Evolutionary conservation across 2,797 vertebrate species (phyloP).

Genomic region (Pangasius sanitwongsei): DNA sequence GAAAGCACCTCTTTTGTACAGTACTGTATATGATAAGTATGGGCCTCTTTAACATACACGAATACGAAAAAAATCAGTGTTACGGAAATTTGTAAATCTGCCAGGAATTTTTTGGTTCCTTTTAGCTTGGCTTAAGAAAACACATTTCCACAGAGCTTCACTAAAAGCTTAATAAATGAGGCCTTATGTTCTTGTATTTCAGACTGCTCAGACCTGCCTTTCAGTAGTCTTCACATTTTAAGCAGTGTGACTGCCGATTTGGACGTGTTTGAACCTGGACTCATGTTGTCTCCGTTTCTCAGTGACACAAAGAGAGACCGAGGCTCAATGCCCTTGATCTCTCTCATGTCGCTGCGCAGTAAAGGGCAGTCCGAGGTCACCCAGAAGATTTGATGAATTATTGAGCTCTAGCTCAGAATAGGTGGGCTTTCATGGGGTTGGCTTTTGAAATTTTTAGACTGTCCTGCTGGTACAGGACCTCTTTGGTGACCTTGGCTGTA

Average conservation of each 20-base stretch:
- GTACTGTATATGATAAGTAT: not conserved
- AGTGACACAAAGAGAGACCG: conserved; percentile 48
- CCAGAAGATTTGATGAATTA: conserved; percentile 61
- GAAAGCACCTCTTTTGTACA: not conserved
- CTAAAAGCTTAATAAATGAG: not conserved
- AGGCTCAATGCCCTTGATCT: conserved; percentile 49
- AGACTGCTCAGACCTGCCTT: not conserved
- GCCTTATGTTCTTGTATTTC: not conserved
- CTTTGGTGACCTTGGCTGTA: not conserved
- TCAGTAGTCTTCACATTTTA: not conserved
- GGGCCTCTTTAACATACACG: not conserved
- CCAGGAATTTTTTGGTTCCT: not conserved
- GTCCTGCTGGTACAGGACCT: conserved; percentile 22
- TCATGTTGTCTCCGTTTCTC: conserved; percentile 52
- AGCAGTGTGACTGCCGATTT: not conserved
- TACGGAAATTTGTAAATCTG: not conserved
- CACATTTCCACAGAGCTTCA: not conserved
- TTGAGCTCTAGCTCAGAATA: conserved; percentile 59
- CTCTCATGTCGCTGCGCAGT: conserved; percentile 40
- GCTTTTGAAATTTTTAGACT: conserved; percentile 58
- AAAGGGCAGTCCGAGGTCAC: conserved; percentile 63
- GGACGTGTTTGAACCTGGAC: conserved; percentile 58
- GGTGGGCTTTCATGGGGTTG: conserved; percentile 58
- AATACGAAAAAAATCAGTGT: not conserved
- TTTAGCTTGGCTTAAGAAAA: not conserved